Evolutionary conservation across 2,888 invertebrate species (phyloP).

Genomic region (Gnatocerus cornutus): DNA sequence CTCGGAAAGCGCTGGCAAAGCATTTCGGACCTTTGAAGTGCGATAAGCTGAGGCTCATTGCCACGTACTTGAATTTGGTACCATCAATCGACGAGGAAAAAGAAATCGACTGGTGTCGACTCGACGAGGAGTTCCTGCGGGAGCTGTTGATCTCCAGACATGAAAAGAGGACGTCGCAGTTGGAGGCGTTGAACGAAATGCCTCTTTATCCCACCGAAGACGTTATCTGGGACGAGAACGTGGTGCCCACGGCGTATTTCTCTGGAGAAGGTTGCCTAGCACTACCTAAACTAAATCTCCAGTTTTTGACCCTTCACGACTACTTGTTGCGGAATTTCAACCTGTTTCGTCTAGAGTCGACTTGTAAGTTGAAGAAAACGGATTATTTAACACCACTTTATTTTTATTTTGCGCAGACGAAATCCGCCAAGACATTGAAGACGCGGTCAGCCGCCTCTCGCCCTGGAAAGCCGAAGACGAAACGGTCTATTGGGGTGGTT

Average conservation of each 20-base stretch:
- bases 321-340: conserved; percentile 98
- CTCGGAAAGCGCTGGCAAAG: conserved; percentile 85
- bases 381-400: too few relatives aligned
- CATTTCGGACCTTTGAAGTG: conserved; percentile 88
- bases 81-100: conserved; percentile 82
- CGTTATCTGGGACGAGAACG: conserved; percentile 99
- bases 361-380: conserved; percentile 90
- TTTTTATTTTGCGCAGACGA: conserved; percentile 80
- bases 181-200: conserved; percentile 97
- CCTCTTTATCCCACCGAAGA: conserved; percentile 98
- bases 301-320: conserved; percentile 98
- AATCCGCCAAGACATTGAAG: conserved; percentile 98
- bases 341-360: conserved; percentile 97
- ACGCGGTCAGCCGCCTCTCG: conserved; percentile 93
- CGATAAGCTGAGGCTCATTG: conserved; percentile 87
- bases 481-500: conserved; percentile 93
- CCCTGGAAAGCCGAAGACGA: conserved; percentile 95
- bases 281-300: conserved; percentile 96
- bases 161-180: conserved; percentile 91
- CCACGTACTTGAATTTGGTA: conserved; percentile 89
- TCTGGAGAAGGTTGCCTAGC: conserved; percentile 97
- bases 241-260: conserved; percentile 98
- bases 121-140: conserved; percentile 87
- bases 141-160: conserved; percentile 91
- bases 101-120: conserved; percentile 82